Conservation (phyloP, 2,888 invertebrate species). For the Papilio elwesi region DNA sequence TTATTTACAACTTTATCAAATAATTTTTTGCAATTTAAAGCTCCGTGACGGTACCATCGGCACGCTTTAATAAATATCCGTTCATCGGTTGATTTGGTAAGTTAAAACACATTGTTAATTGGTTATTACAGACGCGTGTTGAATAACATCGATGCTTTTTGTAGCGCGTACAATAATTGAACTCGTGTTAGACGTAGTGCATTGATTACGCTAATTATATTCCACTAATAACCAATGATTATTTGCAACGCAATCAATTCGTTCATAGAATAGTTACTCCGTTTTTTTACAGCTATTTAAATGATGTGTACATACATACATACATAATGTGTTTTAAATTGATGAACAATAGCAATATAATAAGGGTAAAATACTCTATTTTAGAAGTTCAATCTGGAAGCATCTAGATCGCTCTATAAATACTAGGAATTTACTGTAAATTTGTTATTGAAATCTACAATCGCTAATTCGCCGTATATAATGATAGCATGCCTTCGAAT, state of each 20-base stretch:
- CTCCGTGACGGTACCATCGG: too few species aligned
- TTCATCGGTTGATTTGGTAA: neutral
- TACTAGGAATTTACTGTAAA: too few species aligned
- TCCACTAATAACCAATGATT: neutral
- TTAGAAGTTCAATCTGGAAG: too few species aligned
- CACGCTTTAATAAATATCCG: too few species aligned
- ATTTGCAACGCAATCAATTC: neutral
- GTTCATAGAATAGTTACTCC: neutral
- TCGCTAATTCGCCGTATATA: neutral
- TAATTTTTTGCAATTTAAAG: too few species aligned
- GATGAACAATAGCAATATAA: too few species aligned
- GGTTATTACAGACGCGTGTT: neutral
- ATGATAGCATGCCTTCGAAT: neutral
- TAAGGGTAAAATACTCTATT: too few species aligned
- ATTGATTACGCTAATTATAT: neutral
- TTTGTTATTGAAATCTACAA: constrained; percentile 1
- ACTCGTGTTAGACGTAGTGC: neutral
- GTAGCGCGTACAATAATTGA: neutral
- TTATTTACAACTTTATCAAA: too few species aligned
- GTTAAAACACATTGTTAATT: neutral
- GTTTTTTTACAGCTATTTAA: neutral
- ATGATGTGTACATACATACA: too few species aligned
- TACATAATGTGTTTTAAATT: too few species aligned
- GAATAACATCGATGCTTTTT: constrained; percentile 5
- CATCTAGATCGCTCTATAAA: too few species aligned